Base-by-base conservation (phyloP, 2,888 invertebrate genomes). In the Phalangium opilio region DNA sequence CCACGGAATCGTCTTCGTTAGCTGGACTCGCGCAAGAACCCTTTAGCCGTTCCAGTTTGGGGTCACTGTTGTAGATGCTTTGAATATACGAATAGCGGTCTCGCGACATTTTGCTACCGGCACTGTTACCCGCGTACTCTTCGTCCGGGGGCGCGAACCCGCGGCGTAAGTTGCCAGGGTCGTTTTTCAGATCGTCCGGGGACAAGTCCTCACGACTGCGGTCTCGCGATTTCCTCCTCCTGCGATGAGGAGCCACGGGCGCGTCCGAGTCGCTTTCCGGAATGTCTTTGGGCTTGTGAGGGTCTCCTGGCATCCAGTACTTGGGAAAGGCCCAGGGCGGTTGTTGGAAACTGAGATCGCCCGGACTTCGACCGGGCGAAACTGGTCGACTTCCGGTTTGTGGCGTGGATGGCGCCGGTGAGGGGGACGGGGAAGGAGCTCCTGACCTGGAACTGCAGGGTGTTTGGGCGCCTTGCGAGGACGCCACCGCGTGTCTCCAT, bases 1-100 rank as follows among this genome's bases (percentile, higher is more conserved):
- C 21, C 57, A 80, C 75, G 3, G 55, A 50, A 21, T 38, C 42
- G 14, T 38, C 12, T 1, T 14, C 33, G 17, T 51, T 17, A 10
- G 38, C 18, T 1, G 38, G 38, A 2, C 18, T 15, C 15, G 15
- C 15, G 18, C 15, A 10, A 17, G 8, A 15, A 10, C 18, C n/a
- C 14, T 38, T 38, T 12, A 38, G 18, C n/a, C 38, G 10, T 15
- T 38, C 38, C 2, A 15, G 38, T 12, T 38, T 38, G 11, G 38
- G 38, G 18, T 17, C 41, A 20, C 47, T 44, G 39, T 47, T 46
- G 43, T 53, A 51, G 2, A 53, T 27, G 21, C 51, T 49, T 20
- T 53, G 53, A 10, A 50, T 50, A 44, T 82, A 84, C 71, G 82
- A 81, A 50, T 81, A 80, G 79, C 71, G 33, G 77, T 69, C 43